phyloP scores from a whole-genome alignment of 2,113 vertebrate species.

The Neomonachus schauinslandi region DNA sequence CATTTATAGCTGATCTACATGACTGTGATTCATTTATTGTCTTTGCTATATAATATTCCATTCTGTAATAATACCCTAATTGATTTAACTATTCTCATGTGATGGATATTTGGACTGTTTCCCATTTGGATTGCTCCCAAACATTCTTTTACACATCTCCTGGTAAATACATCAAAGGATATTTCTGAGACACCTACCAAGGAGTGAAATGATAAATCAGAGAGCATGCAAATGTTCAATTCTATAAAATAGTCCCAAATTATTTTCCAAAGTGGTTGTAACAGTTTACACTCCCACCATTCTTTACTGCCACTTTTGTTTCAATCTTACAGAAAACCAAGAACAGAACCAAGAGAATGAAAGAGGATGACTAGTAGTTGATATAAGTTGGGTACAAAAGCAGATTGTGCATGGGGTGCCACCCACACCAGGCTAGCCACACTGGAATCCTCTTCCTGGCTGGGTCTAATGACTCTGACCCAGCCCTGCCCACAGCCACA shows the following conservation, averaged over 20 bases:
- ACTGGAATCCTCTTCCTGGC: background rate
- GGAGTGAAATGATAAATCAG: background rate
- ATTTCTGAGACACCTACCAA: background rate
- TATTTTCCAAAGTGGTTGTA: background rate
- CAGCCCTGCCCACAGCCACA: background rate
- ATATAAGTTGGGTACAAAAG: background rate
- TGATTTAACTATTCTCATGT: background rate
- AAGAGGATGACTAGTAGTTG: background rate
- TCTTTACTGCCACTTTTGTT: background rate
- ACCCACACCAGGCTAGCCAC: background rate
- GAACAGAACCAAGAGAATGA: background rate
- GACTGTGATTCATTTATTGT: background rate
- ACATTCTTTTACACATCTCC: background rate
- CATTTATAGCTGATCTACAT: background rate
- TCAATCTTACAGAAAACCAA: background rate
- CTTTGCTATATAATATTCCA: background rate
- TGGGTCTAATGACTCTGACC: background rate
- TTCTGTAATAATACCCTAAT: background rate
- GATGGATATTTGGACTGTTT: background rate
- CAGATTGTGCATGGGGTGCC: background rate
- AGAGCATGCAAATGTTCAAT: background rate
- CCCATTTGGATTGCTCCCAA: background rate
- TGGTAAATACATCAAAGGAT: background rate
- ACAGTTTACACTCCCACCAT: background rate
- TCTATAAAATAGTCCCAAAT: background rate